Percentiles rank a stretch among this genome's conserved stretches.
phyloP scores from a whole-genome alignment of 2,888 invertebrate species.

The Andrena praecox region DNA sequence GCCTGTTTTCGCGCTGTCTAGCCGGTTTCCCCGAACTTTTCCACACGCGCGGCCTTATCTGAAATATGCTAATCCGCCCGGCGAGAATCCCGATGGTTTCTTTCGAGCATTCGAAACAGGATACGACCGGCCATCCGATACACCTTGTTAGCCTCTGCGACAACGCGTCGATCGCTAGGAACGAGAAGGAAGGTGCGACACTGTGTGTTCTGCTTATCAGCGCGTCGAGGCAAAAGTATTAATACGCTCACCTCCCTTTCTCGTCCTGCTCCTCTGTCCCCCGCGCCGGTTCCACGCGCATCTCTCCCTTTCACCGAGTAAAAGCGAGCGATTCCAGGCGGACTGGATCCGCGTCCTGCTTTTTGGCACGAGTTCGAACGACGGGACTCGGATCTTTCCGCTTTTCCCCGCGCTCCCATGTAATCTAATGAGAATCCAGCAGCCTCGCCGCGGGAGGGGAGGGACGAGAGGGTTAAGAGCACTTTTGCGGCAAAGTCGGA shows the following conservation, averaged over 20 bases:
- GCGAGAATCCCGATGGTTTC: no score
- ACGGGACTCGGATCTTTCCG: conserved; percentile 6
- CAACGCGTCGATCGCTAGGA: not conserved
- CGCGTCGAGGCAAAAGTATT: conserved; percentile 26
- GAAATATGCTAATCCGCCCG: no score
- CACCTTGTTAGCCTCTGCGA: no score
- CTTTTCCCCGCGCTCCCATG: conserved; percentile 23
- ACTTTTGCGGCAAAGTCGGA: conserved; percentile 45
- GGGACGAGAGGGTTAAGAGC: conserved; percentile 43
- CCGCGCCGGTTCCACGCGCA: conserved; percentile 1
- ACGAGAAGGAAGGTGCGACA: conserved; percentile 33
- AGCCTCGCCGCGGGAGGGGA: not conserved
- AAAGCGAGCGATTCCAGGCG: conserved; percentile 23
- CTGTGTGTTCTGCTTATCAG: conserved; percentile 1
- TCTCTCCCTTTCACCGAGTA: conserved; percentile 32
- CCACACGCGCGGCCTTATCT: not conserved
- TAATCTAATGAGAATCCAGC: conserved; percentile 48
- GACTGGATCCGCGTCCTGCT: conserved; percentile 8
- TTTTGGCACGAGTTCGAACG: conserved; percentile 9
- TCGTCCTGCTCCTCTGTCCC: not conserved
- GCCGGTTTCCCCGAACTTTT: not conserved
- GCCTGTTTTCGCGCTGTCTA: not conserved
- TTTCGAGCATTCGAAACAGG: no score
- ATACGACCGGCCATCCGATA: no score
- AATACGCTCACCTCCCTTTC: conserved; percentile 1